Base-by-base conservation (phyloP, 2,797 vertebrate species). In the Anolis apletophallus region DNA sequence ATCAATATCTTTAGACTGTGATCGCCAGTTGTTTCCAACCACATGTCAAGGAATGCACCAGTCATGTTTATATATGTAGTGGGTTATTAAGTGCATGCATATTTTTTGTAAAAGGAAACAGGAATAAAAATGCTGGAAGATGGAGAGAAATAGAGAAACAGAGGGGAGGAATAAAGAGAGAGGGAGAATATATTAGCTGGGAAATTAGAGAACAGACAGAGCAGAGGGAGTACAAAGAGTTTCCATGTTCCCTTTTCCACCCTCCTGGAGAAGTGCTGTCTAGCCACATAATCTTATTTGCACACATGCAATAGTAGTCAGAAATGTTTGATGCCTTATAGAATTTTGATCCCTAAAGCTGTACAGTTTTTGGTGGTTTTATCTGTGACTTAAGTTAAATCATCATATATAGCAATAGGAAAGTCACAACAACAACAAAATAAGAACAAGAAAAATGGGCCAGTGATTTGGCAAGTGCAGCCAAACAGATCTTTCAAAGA, bases 401-500 rank as follows among this genome's bases (percentile, higher is more conserved):
- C 85, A 69, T 12, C 26, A 64, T 76, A 87, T 82, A 88, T 89
- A 61, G 89, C 68, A 74, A 81, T 78, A 92, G 87, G 86, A 91
- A 94, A 95, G 87, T 85, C 91, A 87, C 6, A 57, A 91, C 87
- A 83, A 79, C 55, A 87, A 77, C 2, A 71, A 83, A 79, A 73
- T 54, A 84, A 73, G 54, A 50, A 85, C 32, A 64, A 72, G 68
- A 88, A 93, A 95, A 95, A 90, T 5, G 69, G 88, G 85, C 82
- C 14, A 0, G 83, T 84, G 92, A 84, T 95, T 96, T 84, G 68
- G 67, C 87, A 94, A 91, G 92, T 80, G 91, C 91, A 92, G 92
- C 91, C 90, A 95, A 94, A 94, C 94, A 94, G 87, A 84, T 84
- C 92, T 93, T 94, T 95, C 83, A 94, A 91, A 21, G 0, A 91